Evolutionary conservation across 2,888 invertebrate genomes (phyloP).

Genomic region (Druceiella hillmani): DNA sequence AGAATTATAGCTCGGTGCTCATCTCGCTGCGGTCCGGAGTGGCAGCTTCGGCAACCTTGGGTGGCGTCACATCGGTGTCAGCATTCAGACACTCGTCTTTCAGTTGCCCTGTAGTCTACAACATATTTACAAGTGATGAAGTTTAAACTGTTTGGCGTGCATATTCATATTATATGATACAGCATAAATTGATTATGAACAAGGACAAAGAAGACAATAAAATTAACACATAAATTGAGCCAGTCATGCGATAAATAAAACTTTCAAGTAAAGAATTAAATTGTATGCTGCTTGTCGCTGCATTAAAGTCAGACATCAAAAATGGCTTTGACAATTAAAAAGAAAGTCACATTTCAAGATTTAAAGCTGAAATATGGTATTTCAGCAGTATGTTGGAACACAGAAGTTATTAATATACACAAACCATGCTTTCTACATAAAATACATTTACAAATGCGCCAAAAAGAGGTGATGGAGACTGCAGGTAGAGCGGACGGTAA

Average conservation of each 20-base stretch:
- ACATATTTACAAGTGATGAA: neutral
- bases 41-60: slow-evolving; percentile 28
- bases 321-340: too few relatives aligned
- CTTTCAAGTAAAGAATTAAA: neutral
- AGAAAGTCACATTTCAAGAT: too few relatives aligned
- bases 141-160: neutral
- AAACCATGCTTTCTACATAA: slow-evolving; percentile 22
- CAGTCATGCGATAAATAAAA: neutral
- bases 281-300: neutral
- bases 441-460: slow-evolving; percentile 37
- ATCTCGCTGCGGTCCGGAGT: slow-evolving; percentile 51
- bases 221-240: slow-evolving; percentile 21
- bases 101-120: slow-evolving; percentile 50
- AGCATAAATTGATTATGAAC: slow-evolving; percentile 11
- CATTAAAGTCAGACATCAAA: too few relatives aligned
- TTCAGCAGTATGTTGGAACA: too few relatives aligned
- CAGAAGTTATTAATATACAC: slow-evolving; percentile 25
- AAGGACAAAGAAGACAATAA: slow-evolving; percentile 13
- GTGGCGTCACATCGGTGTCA: slow-evolving; percentile 26
- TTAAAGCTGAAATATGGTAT: too few relatives aligned
- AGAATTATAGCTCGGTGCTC: slow-evolving; percentile 63
- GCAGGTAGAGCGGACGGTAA: slow-evolving; percentile 24
- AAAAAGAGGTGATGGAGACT: slow-evolving; percentile 24
- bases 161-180: slow-evolving; percentile 1
- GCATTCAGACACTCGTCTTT: slow-evolving; percentile 26